phyloP scores from a whole-genome alignment of 2,888 invertebrate species.

The Melipona beecheii region DNA sequence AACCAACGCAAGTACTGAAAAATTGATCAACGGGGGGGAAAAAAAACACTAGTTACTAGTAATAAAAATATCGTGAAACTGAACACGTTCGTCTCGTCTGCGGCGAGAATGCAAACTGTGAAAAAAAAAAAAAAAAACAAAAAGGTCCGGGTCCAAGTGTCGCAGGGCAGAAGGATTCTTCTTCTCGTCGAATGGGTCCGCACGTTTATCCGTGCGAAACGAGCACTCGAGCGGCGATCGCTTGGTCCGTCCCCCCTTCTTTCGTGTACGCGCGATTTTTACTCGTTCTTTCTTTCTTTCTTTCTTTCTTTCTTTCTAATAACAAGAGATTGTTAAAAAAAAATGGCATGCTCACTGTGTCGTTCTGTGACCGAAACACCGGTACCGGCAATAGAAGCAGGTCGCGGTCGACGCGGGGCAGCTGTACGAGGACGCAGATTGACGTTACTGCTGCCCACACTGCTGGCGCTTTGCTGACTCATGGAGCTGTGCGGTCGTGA shows the following conservation, averaged over 20 bases:
- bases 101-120: neutral
- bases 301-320: neutral
- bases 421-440: conserved; percentile 87
- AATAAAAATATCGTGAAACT: neutral
- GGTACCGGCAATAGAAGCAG: conserved; percentile 93
- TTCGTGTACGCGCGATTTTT: conserved; percentile 1
- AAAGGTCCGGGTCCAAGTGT: neutral
- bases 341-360: conserved; percentile 84
- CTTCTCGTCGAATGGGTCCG: conserved; percentile 6
- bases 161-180: neutral
- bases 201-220: conserved; percentile 2
- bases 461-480: conserved; percentile 89
- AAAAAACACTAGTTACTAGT: neutral
- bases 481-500: conserved; percentile 95
- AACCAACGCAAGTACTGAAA: neutral
- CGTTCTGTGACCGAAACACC: conserved; percentile 88
- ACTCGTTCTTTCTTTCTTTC: neutral
- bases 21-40: neutral
- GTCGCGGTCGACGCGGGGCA: conserved; percentile 90
- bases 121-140: neutral
- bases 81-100: neutral
- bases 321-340: conserved; percentile 55
- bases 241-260: neutral
- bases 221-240: neutral
- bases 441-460: conserved; percentile 85